phyloP scores from a whole-genome alignment of 2,797 vertebrate genomes.

The Caiman crocodilus region DNA sequence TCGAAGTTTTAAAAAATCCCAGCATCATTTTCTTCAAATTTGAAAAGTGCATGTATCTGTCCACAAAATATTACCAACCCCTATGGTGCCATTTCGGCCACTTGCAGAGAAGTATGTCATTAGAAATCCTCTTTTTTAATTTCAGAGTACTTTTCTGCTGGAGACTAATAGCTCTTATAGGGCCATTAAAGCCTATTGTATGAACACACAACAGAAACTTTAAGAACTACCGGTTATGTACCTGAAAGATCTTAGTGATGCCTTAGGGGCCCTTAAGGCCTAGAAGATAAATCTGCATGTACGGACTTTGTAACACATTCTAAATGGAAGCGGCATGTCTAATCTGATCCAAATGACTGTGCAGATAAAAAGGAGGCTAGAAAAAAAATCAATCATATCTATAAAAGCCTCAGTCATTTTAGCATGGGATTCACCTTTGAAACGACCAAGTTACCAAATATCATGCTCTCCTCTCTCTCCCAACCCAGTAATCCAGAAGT shows the following conservation, averaged over 20 bases:
- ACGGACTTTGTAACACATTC: conserved; percentile 12
- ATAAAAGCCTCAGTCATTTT: not conserved
- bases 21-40: not conserved
- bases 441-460: not conserved
- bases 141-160: not conserved
- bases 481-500: not conserved
- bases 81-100: not conserved
- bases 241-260: not conserved
- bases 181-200: not conserved
- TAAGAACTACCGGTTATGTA: not conserved
- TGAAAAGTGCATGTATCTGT: not conserved
- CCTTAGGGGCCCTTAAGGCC: not conserved
- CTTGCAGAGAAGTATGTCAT: not conserved
- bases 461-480: not conserved
- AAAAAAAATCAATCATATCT: not conserved
- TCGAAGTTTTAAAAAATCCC: not conserved
- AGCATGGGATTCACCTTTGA: not conserved
- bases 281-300: conserved; percentile 17
- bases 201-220: not conserved
- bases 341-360: conserved; percentile 12
- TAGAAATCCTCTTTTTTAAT: not conserved
- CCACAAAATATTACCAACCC: not conserved
- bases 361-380: not conserved
- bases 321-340: not conserved
- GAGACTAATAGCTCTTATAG: not conserved